phyloP scores from a whole-genome alignment of 2,888 invertebrate species.

The Mystacides longicornis region DNA sequence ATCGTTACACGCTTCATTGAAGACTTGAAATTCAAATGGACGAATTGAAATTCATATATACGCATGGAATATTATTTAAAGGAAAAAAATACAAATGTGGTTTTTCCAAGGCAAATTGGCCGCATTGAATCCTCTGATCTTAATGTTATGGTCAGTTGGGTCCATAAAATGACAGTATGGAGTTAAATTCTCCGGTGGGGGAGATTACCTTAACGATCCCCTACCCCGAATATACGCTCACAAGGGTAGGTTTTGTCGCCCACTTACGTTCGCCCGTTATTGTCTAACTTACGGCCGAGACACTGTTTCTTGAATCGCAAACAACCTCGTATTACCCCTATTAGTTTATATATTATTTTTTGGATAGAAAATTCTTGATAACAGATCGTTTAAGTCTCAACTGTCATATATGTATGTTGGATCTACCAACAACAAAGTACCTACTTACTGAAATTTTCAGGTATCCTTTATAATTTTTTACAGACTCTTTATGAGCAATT shows the following conservation, averaged over 20 bases:
- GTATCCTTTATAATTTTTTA: no score
- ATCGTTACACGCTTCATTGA: neutral
- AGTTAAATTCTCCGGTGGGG: conserved; percentile 6
- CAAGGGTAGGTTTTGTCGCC: neutral
- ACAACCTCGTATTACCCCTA: no score
- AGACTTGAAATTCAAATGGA: no score
- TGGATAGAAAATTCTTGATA: no score
- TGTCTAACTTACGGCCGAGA: conserved; percentile 17
- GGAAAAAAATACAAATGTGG: neutral
- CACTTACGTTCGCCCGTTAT: conserved; percentile 17
- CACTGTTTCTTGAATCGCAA: no score
- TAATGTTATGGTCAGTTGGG: neutral
- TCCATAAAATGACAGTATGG: conserved; percentile 18
- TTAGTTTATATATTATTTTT: no score
- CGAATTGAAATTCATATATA: no score
- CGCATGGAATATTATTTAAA: neutral
- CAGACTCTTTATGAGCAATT: no score
- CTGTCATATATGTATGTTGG: no score
- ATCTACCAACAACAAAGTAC: no score
- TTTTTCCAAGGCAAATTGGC: neutral
- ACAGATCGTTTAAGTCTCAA: no score
- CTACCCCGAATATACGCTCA: conserved; percentile 10
- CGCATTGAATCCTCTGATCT: neutral
- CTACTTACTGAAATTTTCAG: no score
- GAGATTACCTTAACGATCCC: conserved; percentile 24